Percentiles rank a stretch among this genome's conserved stretches.
These are phyloP conservation scores for Picus viridis DNA, from an alignment of 2,797 vertebrate species.

Conservation along the genomic window DNA sequence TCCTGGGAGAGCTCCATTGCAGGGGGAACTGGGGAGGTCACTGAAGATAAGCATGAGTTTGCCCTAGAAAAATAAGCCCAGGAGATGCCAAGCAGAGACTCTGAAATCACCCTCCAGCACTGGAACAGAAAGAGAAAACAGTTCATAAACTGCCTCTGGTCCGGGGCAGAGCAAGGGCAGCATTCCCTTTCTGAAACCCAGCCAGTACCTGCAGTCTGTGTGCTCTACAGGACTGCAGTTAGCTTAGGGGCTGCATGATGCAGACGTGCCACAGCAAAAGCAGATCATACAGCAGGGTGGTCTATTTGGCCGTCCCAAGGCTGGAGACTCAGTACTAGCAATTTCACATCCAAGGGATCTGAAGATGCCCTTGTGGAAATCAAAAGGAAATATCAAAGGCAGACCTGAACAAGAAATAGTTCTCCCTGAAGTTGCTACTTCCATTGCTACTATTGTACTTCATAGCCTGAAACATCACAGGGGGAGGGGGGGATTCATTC, in stretches of 20 bases:
- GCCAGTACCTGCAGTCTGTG: accelerated
- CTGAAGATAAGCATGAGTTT: not conserved
- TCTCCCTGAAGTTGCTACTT: slow-evolving; percentile 35
- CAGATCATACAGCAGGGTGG: accelerated
- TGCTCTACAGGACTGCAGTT: accelerated
- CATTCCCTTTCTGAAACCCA: not conserved
- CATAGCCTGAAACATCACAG: slow-evolving; percentile 21
- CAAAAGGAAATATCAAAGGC: slow-evolving; percentile 53
- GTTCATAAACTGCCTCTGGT: not conserved
- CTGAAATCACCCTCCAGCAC: not conserved
- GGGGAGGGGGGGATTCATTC: too few species aligned
- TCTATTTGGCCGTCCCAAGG: not conserved
- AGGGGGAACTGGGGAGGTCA: not conserved
- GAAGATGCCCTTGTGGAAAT: slow-evolving; percentile 35
- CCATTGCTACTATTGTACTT: slow-evolving; percentile 46
- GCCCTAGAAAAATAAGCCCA: not conserved
- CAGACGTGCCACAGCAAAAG: accelerated
- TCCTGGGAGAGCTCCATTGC: not conserved
- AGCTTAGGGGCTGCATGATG: not conserved
- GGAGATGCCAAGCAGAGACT: not conserved
- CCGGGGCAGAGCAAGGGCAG: not conserved
- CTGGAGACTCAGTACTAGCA: not conserved
- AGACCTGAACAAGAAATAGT: not conserved
- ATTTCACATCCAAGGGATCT: not conserved
- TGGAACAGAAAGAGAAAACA: accelerated